A percentile compares a stretch with the other conserved stretches of the same genome.
Evolutionary conservation across 2,797 vertebrate genomes (phyloP).

Genomic region (Melanotaenia pygmaea): DNA sequence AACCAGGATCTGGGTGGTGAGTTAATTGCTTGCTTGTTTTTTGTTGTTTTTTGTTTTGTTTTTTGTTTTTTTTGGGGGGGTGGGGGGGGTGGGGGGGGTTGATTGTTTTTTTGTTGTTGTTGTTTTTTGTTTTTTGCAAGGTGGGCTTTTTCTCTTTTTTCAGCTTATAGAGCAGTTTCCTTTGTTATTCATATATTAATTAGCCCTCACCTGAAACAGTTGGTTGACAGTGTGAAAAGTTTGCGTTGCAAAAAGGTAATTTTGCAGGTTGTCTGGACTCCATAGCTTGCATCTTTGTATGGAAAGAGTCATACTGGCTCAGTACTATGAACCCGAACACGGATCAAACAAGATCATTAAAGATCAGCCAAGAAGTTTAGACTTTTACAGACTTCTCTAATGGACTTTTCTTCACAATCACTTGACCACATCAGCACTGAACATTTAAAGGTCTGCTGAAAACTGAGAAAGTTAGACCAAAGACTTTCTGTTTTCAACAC

Average conservation of each 20-base stretch:
- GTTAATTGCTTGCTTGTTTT: conserved; percentile 1
- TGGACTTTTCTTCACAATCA: neutral
- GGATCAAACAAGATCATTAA: neutral
- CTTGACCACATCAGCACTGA: neutral
- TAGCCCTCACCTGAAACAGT: neutral
- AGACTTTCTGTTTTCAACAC: neutral
- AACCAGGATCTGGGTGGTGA: conserved; percentile 37
- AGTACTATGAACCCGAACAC: neutral
- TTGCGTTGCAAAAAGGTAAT: neutral
- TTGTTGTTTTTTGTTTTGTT: too few relatives aligned
- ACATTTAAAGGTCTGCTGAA: neutral
- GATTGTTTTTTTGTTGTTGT: too few relatives aligned
- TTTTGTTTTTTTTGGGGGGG: too few relatives aligned
- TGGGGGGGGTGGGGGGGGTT: too few relatives aligned
- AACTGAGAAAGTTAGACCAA: neutral
- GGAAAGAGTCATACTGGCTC: neutral
- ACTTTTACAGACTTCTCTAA: too few relatives aligned
- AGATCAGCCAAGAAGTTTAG: neutral
- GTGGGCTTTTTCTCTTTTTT: too few relatives aligned
- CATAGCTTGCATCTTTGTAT: neutral
- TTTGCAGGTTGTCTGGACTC: neutral
- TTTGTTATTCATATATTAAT: neutral
- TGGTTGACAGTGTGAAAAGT: neutral
- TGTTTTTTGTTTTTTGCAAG: too few relatives aligned
- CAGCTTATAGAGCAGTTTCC: neutral